Evolutionary conservation across 1,140 invertebrate species (phyloP).

Genomic region (Pseudomyrmex sp.): DNA sequence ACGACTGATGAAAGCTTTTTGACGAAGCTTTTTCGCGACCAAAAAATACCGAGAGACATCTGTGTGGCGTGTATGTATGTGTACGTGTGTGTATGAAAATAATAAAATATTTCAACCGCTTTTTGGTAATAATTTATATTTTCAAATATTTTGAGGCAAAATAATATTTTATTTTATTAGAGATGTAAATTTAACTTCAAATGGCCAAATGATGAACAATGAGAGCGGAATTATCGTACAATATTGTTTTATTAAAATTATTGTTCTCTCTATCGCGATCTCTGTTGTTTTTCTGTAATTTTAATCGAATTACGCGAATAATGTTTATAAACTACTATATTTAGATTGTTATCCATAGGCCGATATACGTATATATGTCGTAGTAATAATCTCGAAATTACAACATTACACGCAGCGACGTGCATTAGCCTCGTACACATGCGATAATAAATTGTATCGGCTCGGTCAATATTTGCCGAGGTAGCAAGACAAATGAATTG

Average conservation of each 20-base stretch:
- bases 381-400: neutral
- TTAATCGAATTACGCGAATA: neutral
- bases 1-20: neutral
- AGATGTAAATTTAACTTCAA: neutral
- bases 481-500: conserved; percentile 37
- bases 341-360: neutral
- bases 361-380: neutral
- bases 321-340: too few relatives aligned
- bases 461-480: conserved; percentile 30
- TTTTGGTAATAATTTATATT: neutral
- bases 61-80: too few relatives aligned
- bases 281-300: neutral
- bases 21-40: neutral
- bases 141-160: too few relatives aligned
- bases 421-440: neutral
- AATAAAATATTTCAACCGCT: neutral
- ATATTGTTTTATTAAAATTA: neutral
- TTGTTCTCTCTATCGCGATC: neutral
- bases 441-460: conserved; percentile 33
- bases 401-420: neutral
- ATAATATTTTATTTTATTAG: too few relatives aligned
- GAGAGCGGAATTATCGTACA: neutral
- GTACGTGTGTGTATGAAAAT: neutral
- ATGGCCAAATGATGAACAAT: neutral
- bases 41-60: neutral